A percentile compares a stretch with the other conserved stretches of the same genome.
These are phyloP conservation scores for Deroplatys truncata DNA, from an alignment of 2,888 invertebrate species.

Conservation along the genomic window DNA sequence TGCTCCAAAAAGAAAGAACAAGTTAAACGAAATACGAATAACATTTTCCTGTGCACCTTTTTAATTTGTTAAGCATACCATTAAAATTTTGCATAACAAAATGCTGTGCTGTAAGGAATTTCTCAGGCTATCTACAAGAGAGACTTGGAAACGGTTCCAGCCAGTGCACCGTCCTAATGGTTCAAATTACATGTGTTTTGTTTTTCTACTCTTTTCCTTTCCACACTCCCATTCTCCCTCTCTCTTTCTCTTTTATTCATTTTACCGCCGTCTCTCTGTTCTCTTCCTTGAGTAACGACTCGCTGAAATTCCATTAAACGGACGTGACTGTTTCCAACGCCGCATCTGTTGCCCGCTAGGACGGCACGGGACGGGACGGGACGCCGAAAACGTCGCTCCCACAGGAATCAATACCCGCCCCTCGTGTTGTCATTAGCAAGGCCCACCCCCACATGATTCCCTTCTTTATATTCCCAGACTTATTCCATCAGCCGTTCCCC, in stretches of 20 bases:
- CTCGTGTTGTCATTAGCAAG: slow-evolving; percentile 19
- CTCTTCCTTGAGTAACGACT: slow-evolving; percentile 27
- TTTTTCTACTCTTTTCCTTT: not conserved
- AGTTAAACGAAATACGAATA: not conserved
- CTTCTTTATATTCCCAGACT: not conserved
- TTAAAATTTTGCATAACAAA: not conserved
- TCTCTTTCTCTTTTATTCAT: not conserved
- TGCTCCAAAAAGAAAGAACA: not conserved
- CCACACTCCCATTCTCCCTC: not conserved
- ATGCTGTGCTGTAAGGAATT: not conserved
- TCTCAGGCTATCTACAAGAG: not conserved
- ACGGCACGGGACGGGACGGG: not conserved
- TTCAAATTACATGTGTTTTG: not conserved
- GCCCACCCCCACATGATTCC: not conserved
- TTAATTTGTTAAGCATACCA: not conserved
- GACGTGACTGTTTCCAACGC: slow-evolving; percentile 28
- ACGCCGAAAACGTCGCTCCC: slow-evolving; percentile 2
- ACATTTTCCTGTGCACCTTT: not conserved
- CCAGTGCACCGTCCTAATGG: not conserved
- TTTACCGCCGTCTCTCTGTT: not conserved
- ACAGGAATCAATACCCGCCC: slow-evolving; percentile 24
- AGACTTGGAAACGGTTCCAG: not conserved
- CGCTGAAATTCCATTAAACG: slow-evolving; percentile 31
- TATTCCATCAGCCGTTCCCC: not conserved
- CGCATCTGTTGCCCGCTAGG: slow-evolving; percentile 28